A percentile compares a stretch with the other conserved stretches of the same genome.
These are phyloP conservation scores for Pygocentrus nattereri DNA, from an alignment of 2,797 vertebrate species.

Conservation along the genomic window DNA sequence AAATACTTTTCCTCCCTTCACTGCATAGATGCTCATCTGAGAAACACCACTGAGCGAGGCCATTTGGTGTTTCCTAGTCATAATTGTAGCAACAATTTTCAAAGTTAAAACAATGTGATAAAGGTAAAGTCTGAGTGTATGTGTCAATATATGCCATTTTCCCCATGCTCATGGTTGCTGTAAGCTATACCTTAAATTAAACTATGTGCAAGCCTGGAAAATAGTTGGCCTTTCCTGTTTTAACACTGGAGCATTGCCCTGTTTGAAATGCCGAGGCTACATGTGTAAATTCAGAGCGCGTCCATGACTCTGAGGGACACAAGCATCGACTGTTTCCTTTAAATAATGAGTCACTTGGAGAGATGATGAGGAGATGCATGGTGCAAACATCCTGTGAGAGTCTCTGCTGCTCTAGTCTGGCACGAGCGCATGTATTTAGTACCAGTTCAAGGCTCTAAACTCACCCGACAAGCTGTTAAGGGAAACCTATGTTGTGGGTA, in stretches of 20 bases:
- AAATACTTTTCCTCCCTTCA: too few relatives aligned
- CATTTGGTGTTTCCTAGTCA: too few relatives aligned
- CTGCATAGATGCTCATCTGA: too few relatives aligned
- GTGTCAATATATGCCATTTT: background rate
- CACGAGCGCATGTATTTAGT: background rate
- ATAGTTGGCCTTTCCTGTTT: background rate
- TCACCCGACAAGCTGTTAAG: background rate
- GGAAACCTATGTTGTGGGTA: background rate
- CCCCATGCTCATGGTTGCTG: background rate
- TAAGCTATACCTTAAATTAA: background rate
- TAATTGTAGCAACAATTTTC: too few relatives aligned
- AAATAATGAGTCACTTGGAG: constrained; percentile 6
- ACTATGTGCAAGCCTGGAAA: background rate
- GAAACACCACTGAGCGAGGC: too few relatives aligned
- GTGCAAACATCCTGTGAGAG: constrained; percentile 45
- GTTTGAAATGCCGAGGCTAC: background rate
- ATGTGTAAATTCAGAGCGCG: background rate
- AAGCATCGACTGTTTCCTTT: background rate
- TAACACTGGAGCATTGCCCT: background rate
- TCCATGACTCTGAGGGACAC: background rate
- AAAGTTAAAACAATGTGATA: too few relatives aligned
- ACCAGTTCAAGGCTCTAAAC: background rate
- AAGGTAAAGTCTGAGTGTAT: too few relatives aligned
- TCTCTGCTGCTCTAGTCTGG: constrained; percentile 43
- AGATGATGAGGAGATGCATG: background rate